Base-by-base conservation (phyloP, 64 coral and sea anemone genomes). In the Anthopleura sola region DNA sequence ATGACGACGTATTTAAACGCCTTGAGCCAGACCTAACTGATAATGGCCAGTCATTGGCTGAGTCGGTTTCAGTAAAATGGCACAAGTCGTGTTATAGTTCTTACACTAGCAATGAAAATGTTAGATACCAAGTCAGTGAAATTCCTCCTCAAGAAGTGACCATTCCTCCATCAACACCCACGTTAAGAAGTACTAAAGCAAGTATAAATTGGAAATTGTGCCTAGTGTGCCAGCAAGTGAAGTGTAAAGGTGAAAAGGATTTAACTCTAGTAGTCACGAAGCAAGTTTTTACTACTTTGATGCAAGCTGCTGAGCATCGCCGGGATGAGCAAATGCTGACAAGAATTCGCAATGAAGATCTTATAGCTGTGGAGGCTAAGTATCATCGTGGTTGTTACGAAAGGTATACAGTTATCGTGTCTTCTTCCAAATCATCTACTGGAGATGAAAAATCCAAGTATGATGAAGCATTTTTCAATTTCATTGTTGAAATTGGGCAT, bases 31-130 rank as follows among this genome's bases (percentile, higher is more conserved):
- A 86, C 85, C 47, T 86, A 31, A n/a, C n/a, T n/a, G 74, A 86
- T 21, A 86, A 86, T 54, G 51, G 12, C 68, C 24, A 47, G 69
- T 76, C 49, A 18, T 76, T 86, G 49, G 15, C 50, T 16, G 23
- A 21, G 2, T 7, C 5, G 2, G 9, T 16, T 36, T n/a, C n/a
- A n/a, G 69, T 77, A 53, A 86, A 86, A 75, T 86, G 68, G 85
- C 85, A 86, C 69, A 86, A 86, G 48, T 86, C 64, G 1, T 86
- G 85, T 46, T 86, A 86, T 47, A 86, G 85, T 47, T 32, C 85
- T 68, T 77, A 77, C 49, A 86, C 69, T 19, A 86, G 85, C 49
- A 86, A 21, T 55, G n/a, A 86, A 51, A 86, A 77, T 78, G 49
- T 86, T 77, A 86, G 36, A 86, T 76, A 77, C 32, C 66, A 86